Base-by-base conservation (phyloP, 2,113 vertebrate species). In the Campylomormyrus tamandua region DNA sequence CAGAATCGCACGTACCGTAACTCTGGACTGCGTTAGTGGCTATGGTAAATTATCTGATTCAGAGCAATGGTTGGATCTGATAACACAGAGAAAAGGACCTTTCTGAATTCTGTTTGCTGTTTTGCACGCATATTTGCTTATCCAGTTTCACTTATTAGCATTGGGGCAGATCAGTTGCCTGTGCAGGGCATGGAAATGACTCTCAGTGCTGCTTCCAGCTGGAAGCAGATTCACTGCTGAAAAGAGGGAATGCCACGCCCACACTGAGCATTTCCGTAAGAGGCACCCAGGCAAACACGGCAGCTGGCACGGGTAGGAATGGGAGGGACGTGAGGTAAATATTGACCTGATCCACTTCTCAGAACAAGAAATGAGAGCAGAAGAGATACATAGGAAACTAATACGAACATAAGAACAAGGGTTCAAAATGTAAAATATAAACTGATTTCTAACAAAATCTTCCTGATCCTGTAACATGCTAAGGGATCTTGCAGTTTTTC, bases 281-380 rank as follows among this genome's bases (percentile, higher is more conserved):
- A 87, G 97, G 96, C 89, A 97, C 93, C 87, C 96, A 97, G 24
- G 96, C 97, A 93, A 97, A 97, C 90, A 97, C 89, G 52, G 95
- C 94, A 90, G 97, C 97, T 94, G 87, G 11, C 6, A 77, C 8
- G 48, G 27, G 2, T 9, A 45, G 27, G 66, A 24, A 35, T 45
- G 46, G 24, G 46, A 9, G 46, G 19, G 19, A 45, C 58, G 70
- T n/a, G 31, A 19, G 13, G 42, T 24, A 86, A 27, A 56, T 11
- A n/a, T 5, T 35, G 31, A 42, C 27, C 39, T 11, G 53, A 13
- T 24, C 35, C 53, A n/a, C 2, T 35, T n/a, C 17, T 19, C 27
- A 24, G 5, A 45, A 70, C 24, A 49, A 13, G 62, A 39, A 2
- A 0, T 27, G 17, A 45, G 8, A 31, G 7, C 10, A 70, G 8